Percentiles rank a stretch among this genome's conserved stretches.
phyloP scores from a whole-genome alignment of 2,888 invertebrate species.

The Ophion costatus region DNA sequence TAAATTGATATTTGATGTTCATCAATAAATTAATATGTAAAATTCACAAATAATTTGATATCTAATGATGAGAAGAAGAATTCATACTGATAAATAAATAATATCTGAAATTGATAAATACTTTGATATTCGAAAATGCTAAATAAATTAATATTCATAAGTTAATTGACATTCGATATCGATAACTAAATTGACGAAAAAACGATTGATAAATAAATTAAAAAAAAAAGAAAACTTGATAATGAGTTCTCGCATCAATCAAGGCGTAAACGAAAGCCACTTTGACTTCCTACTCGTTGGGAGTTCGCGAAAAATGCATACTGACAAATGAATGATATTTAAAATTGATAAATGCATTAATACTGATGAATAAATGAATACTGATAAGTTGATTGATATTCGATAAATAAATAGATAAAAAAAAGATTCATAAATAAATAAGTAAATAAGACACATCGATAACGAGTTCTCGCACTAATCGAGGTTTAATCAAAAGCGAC shows the following conservation, averaged over 20 bases:
- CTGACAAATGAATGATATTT: too few species aligned
- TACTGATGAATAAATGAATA: too few species aligned
- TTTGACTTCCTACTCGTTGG: conserved; percentile 1
- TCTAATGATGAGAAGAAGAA: neutral
- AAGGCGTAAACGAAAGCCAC: neutral
- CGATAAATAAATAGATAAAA: neutral
- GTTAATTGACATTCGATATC: too few species aligned
- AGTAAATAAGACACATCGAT: neutral
- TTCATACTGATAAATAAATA: neutral
- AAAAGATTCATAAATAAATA: too few species aligned
- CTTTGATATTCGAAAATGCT: too few species aligned
- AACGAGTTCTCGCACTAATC: neutral
- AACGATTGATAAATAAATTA: neutral
- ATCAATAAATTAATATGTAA: neutral
- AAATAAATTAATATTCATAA: too few species aligned
- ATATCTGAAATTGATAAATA: neutral
- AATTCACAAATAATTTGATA: neutral
- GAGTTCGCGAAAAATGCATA: conserved; percentile 31
- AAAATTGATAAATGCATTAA: too few species aligned
- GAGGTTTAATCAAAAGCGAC: neutral
- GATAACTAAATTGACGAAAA: neutral
- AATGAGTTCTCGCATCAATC: neutral
- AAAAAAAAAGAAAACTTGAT: neutral
- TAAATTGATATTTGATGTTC: too few species aligned
- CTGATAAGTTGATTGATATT: neutral